phyloP scores from a whole-genome alignment of 2,113 vertebrate genomes.

The Barbus barbus region DNA sequence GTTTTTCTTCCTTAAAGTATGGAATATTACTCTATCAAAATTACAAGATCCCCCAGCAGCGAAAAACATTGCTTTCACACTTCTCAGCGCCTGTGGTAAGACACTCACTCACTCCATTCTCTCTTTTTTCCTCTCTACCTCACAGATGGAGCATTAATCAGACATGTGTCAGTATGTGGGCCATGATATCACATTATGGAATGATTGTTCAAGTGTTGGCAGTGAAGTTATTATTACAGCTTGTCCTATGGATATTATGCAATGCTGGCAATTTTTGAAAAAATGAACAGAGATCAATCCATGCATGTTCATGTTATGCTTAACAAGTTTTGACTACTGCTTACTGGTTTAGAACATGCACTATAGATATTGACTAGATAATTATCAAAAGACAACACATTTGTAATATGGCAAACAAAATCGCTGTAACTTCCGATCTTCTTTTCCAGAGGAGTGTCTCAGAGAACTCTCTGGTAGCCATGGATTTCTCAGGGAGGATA shows the following conservation, averaged over 20 bases:
- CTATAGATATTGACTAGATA: background rate
- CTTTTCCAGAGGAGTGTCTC: conserved; percentile 91
- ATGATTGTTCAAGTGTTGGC: conserved; percentile 32
- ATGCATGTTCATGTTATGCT: background rate
- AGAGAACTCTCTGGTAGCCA: conserved; percentile 97
- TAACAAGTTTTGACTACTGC: background rate
- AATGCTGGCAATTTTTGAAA: background rate
- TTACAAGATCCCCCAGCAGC: conserved; percentile 90
- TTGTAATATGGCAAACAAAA: background rate
- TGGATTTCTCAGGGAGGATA: conserved; percentile 98
- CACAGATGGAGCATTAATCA: conserved; percentile 30
- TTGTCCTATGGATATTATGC: conserved; percentile 33
- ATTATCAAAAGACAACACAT: background rate
- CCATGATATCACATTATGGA: conserved; percentile 36
- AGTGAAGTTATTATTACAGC: conserved; percentile 5
- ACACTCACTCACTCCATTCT: background rate
- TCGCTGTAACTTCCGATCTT: background rate
- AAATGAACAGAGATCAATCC: background rate
- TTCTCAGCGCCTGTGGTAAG: conserved; percentile 91
- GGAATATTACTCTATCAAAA: conserved; percentile 95
- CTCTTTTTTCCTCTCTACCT: background rate
- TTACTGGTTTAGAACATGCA: background rate
- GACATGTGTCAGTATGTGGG: conserved; percentile 26
- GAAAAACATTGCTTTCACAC: conserved; percentile 85
- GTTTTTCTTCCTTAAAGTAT: conserved; percentile 75